Base-by-base conservation (phyloP, 53 echinoderm and acorn worm genomes). In the Crossaster papposus region DNA sequence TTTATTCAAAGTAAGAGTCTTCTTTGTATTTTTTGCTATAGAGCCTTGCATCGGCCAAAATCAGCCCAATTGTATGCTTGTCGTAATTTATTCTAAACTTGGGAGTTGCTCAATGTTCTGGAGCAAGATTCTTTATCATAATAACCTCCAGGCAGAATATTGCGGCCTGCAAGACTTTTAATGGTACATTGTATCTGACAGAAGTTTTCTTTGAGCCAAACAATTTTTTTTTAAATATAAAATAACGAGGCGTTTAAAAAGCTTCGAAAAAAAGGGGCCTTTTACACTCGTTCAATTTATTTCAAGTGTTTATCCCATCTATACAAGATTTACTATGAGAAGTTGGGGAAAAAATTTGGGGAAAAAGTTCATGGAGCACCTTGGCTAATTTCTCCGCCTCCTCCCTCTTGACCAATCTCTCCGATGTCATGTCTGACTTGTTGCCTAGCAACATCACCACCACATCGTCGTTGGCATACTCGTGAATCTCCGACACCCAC, bases 401-500 rank as follows among this genome's bases (percentile, higher is more conserved):
- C 51, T 97, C 98, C 35, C 93, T 95, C 86, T 94, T 97, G 53
- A 97, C 94, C 24, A 91, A 89, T 65, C 98, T 91, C 82, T 97
- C 98, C 81, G 98, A 97, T 73, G 96, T 94, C 95, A 97, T 97
- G 85, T 97, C 98, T 33, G 95, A 90, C 85, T 97, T 97, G 94
- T 97, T 97, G 81, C 98, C 98, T 72, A 97, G 93, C 89, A 97
- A 93, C 98, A 97, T 97, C 44, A 97, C 94, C 54, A 97, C 98
- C 78, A 97, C 98, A 68, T 97, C 98, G 79, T 97, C 94, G 26
- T 93, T 97, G 64, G 98, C 98, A 75, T 97, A 97, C 77, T 97
- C 98, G 65, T 97, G 94, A 79, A 97, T 97, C 79, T 97, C 98
- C 65, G 95, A 91, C 86, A 97, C 94, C 98, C 98, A 97, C 78